Conservation (phyloP, 2,888 invertebrate species). For the Cynaeus angustus region DNA sequence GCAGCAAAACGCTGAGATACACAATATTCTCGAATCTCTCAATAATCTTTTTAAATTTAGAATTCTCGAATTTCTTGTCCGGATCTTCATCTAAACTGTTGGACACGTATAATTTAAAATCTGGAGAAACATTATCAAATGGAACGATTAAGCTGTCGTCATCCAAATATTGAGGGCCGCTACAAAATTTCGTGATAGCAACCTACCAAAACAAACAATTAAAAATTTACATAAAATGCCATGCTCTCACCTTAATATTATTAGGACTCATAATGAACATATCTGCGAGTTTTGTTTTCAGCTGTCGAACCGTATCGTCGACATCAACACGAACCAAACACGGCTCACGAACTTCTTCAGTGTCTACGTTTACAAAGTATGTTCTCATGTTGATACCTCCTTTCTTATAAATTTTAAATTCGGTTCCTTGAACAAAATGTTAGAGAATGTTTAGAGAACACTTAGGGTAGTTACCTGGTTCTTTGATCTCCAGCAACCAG, state of each 20-base stretch:
- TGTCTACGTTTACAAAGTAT: constrained; percentile 76
- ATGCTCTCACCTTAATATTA: constrained; percentile 65
- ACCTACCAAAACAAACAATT: constrained; percentile 44
- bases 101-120: constrained; percentile 74
- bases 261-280: constrained; percentile 70
- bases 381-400: constrained; percentile 78
- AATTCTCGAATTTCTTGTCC: constrained; percentile 70
- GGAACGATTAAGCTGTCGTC: constrained; percentile 69
- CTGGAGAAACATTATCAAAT: constrained; percentile 61
- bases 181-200: constrained; percentile 65
- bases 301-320: constrained; percentile 74
- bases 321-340: constrained; percentile 76
- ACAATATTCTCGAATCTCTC: constrained; percentile 78
- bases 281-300: constrained; percentile 75
- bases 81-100: constrained; percentile 71
- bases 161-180: constrained; percentile 67
- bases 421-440: constrained; percentile 60
- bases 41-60: constrained; percentile 73
- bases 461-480: constrained; percentile 69
- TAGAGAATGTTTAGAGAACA: neutral
- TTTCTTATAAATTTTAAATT: constrained; percentile 78
- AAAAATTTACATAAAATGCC: neutral
- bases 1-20: constrained; percentile 77
- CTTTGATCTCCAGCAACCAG: constrained; percentile 80
- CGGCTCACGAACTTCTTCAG: constrained; percentile 78